phyloP scores from a whole-genome alignment of 2,888 invertebrate genomes.

The Serrognathus titanus region DNA sequence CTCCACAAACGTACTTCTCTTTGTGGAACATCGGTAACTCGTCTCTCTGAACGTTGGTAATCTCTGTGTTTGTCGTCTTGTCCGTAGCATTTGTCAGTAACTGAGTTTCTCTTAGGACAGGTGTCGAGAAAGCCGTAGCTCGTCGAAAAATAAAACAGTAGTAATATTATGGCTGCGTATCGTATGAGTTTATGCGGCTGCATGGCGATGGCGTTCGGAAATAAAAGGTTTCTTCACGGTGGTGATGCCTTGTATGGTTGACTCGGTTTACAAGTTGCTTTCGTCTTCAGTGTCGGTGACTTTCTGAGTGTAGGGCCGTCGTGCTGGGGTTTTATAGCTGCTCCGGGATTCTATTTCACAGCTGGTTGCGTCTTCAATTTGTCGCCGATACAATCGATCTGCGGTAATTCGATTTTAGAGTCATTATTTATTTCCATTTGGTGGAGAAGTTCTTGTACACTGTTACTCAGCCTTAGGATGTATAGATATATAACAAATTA shows the following conservation, averaged over 20 bases:
- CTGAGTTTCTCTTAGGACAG: conserved; percentile 1
- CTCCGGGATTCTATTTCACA: conserved; percentile 25
- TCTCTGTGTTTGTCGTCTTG: background rate
- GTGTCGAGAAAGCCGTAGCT: conserved; percentile 22
- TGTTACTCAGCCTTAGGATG: background rate
- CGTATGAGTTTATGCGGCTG: conserved; percentile 24
- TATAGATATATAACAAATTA: too few species aligned
- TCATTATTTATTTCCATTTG: conserved; percentile 2
- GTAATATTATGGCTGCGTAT: conserved; percentile 25
- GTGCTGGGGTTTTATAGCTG: conserved; percentile 16
- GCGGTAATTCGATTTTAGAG: conserved; percentile 24
- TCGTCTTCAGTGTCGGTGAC: conserved; percentile 21
- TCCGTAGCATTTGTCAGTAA: background rate
- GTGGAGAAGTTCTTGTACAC: conserved; percentile 10
- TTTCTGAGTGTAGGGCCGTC: conserved; percentile 20
- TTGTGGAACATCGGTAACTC: too few species aligned
- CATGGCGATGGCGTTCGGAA: conserved; percentile 19
- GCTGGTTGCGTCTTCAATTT: conserved; percentile 26
- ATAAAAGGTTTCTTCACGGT: conserved; percentile 16
- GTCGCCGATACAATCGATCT: conserved; percentile 7
- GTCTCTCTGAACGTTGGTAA: too few species aligned
- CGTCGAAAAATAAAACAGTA: conserved; percentile 28
- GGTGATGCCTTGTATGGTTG: conserved; percentile 34
- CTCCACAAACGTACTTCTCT: too few species aligned
- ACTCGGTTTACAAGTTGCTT: conserved; percentile 26